A percentile compares a stretch with the other conserved stretches of the same genome.
Conservation (phyloP, 2,888 invertebrate genomes). For the Eumerus sabulonum region DNA sequence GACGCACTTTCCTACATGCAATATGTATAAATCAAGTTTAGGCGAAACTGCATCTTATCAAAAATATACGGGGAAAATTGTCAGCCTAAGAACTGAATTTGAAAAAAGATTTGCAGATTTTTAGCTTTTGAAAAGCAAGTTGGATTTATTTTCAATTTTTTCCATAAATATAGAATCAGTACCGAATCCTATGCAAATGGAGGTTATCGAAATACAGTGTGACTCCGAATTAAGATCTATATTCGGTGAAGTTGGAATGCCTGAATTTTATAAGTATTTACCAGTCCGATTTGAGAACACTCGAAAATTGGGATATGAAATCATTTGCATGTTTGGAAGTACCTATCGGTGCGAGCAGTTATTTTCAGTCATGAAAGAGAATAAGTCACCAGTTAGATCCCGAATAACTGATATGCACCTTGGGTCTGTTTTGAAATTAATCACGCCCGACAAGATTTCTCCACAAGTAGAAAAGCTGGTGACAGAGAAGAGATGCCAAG, state of each 20-base stretch:
- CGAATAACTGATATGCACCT: conserved; percentile 20
- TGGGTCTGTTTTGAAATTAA: conserved; percentile 23
- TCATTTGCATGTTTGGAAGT: conserved; percentile 52
- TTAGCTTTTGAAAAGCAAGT: conserved; percentile 56
- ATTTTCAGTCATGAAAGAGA: conserved; percentile 39
- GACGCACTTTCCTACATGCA: conserved; percentile 57
- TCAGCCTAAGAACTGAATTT: too few species aligned
- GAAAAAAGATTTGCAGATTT: conserved; percentile 56
- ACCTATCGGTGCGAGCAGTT: conserved; percentile 46
- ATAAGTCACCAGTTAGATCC: too few species aligned
- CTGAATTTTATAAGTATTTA: conserved; percentile 28
- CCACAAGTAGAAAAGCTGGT: too few species aligned
- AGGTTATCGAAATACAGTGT: conserved; percentile 34
- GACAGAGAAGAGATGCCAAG: conserved; percentile 29
- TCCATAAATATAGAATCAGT: conserved; percentile 29
- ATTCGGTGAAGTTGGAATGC: conserved; percentile 44
- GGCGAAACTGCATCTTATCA: too few species aligned
- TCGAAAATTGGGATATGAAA: conserved; percentile 39
- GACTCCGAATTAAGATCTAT: conserved; percentile 37
- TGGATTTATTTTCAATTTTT: conserved; percentile 23
- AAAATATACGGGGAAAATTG: too few species aligned
- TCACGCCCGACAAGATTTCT: too few species aligned
- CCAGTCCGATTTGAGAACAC: conserved; percentile 20
- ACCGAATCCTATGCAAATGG: conserved; percentile 36
- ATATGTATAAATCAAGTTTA: conserved; percentile 47